A percentile compares a stretch with the other conserved stretches of the same genome.
Conservation (phyloP, 2,797 vertebrate species). For the Typhlichthys eigenmanni region DNA sequence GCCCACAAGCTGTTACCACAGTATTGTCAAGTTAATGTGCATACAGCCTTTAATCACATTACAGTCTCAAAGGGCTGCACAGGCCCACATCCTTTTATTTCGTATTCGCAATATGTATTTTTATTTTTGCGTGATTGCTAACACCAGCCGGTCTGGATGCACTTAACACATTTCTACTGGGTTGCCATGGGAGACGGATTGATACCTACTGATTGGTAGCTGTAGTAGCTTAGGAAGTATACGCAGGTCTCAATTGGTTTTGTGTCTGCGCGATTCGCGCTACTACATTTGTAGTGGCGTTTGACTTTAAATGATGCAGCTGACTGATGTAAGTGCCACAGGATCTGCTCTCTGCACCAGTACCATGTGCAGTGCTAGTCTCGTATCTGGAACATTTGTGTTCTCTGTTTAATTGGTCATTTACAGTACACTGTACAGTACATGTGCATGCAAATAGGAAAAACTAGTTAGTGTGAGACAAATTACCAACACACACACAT, state of each 20-base stretch:
- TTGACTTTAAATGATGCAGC: too few relatives aligned
- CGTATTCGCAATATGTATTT: background rate
- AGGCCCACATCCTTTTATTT: background rate
- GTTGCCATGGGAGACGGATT: conserved; percentile 61
- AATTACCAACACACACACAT: background rate
- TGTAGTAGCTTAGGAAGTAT: conserved; percentile 50
- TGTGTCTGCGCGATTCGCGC: conserved; percentile 21
- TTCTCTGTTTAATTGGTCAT: conserved; percentile 4
- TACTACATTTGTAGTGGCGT: too few relatives aligned
- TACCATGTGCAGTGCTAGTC: conserved; percentile 38
- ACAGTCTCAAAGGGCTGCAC: too few relatives aligned
- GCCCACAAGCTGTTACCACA: too few relatives aligned
- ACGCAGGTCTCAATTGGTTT: conserved; percentile 56
- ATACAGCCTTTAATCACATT: too few relatives aligned
- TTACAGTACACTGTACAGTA: conserved; percentile 8
- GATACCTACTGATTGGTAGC: conserved; percentile 55
- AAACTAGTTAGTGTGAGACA: background rate
- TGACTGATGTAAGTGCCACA: too few relatives aligned
- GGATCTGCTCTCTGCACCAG: conserved; percentile 22
- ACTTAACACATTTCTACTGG: conserved; percentile 58
- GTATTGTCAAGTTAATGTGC: too few relatives aligned
- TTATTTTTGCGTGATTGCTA: too few relatives aligned
- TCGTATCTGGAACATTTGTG: conserved; percentile 17
- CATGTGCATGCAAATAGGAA: conserved; percentile 25
- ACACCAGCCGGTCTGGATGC: conserved; percentile 15